Evolutionary conservation across 2,888 invertebrate species (phyloP).

Genomic region (Cantharis flavilabris): DNA sequence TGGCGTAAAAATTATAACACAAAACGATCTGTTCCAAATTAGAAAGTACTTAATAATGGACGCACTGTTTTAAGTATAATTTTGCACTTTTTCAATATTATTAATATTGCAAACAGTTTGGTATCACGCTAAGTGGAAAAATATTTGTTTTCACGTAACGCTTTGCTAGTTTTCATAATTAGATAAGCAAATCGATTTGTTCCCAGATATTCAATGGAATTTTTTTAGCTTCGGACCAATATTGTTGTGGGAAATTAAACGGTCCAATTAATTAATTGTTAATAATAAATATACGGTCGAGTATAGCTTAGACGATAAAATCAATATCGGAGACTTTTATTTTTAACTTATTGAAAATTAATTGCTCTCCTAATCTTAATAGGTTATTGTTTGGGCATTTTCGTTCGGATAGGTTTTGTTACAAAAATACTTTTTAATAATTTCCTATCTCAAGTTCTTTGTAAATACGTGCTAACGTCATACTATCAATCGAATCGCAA

Average conservation of each 20-base stretch:
- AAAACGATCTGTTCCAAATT: background rate
- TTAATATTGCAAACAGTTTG: background rate
- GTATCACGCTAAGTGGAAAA: background rate
- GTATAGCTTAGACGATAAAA: background rate
- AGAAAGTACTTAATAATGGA: background rate
- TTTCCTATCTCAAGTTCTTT: background rate
- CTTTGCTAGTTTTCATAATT: background rate
- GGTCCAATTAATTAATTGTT: background rate
- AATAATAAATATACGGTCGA: background rate
- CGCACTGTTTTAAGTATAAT: background rate
- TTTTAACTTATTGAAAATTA: background rate
- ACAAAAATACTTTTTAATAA: background rate
- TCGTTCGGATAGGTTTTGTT: background rate
- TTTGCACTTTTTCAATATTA: background rate
- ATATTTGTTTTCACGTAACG: slow-evolving; percentile 1
- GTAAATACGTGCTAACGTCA: background rate
- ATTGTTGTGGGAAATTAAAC: background rate
- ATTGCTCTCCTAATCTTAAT: background rate
- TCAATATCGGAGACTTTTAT: background rate
- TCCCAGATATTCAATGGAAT: background rate
- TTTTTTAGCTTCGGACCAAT: background rate
- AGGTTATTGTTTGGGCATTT: background rate
- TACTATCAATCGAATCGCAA: background rate
- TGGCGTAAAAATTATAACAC: background rate
- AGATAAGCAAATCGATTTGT: background rate